Percentiles rank a stretch among this genome's conserved stretches.
Evolutionary conservation across 1,140 invertebrate genomes (phyloP).

Genomic region (Aleiodes sp.): DNA sequence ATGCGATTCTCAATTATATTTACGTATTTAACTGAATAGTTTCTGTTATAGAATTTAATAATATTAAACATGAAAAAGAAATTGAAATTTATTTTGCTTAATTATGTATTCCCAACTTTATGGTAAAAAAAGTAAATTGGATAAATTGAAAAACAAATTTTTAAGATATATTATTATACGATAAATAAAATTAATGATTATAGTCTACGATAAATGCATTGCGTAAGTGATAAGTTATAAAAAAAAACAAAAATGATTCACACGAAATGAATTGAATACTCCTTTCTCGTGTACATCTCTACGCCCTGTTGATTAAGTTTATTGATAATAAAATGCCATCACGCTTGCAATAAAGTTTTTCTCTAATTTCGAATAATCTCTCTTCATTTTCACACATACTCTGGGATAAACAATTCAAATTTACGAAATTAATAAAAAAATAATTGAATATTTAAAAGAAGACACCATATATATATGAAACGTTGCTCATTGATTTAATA

Average conservation of each 20-base stretch:
- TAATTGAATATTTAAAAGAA: neutral
- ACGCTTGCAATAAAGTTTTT: constrained; percentile 60
- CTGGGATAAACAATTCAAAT: neutral
- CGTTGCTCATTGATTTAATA: constrained; percentile 10
- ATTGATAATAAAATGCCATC: constrained; percentile 67
- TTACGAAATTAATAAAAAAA: neutral
- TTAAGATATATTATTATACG: constrained; percentile 45
- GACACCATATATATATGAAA: neutral
- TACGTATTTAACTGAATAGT: neutral
- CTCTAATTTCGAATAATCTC: constrained; percentile 39
- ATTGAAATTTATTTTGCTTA: neutral
- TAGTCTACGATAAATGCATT: constrained; percentile 54
- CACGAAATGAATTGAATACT: constrained; percentile 59
- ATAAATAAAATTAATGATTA: constrained; percentile 58
- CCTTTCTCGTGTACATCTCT: constrained; percentile 65
- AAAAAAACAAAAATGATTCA: constrained; percentile 43
- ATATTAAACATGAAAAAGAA: too few relatives aligned
- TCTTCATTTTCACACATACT: neutral
- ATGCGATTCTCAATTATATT: too few relatives aligned
- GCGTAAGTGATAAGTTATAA: constrained; percentile 55
- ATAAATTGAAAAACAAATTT: constrained; percentile 53
- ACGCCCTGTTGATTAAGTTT: constrained; percentile 67
- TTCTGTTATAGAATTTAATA: neutral
- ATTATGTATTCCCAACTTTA: neutral
- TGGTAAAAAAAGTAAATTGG: neutral